phyloP scores from a whole-genome alignment of 2,888 invertebrate genomes.

The Idaea straminata region DNA sequence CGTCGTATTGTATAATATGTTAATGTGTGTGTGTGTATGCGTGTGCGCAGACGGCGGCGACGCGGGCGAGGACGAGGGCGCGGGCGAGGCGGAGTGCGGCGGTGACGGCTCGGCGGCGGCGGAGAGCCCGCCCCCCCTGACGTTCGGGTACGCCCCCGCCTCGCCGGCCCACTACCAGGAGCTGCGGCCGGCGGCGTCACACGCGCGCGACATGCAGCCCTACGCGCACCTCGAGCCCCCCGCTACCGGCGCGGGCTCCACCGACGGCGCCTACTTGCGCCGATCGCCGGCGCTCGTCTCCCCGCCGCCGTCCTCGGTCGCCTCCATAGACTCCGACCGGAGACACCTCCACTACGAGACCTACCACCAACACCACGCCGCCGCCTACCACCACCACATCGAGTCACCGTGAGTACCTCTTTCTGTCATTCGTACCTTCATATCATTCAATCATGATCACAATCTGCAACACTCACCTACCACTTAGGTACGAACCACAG shows the following conservation, averaged over 20 bases:
- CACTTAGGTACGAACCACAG: no score
- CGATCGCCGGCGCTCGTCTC: constrained; percentile 60
- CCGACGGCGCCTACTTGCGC: constrained; percentile 45
- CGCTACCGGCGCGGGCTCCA: constrained; percentile 44
- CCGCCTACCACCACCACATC: constrained; percentile 21
- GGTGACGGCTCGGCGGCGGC: constrained; percentile 43
- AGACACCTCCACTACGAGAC: constrained; percentile 51
- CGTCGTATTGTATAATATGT: constrained; percentile 11
- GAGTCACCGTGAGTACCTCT: constrained; percentile 2
- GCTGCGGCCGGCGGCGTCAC: constrained; percentile 65
- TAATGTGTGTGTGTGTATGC: constrained; percentile 34
- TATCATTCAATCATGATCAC: no score
- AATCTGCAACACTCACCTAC: no score
- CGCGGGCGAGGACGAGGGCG: constrained; percentile 60
- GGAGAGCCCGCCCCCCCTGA: constrained; percentile 65
- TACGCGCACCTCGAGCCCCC: constrained; percentile 66
- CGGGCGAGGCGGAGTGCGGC: constrained; percentile 46
- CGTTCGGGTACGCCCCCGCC: constrained; percentile 62
- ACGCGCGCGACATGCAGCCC: constrained; percentile 72
- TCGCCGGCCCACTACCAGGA: constrained; percentile 72
- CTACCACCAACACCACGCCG: constrained; percentile 43
- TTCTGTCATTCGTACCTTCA: background rate
- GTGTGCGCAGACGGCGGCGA: constrained; percentile 65
- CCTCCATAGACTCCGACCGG: constrained; percentile 38
- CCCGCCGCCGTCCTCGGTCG: constrained; percentile 32